phyloP scores from a whole-genome alignment of 2,888 invertebrate species.

The Erynnis tages region DNA sequence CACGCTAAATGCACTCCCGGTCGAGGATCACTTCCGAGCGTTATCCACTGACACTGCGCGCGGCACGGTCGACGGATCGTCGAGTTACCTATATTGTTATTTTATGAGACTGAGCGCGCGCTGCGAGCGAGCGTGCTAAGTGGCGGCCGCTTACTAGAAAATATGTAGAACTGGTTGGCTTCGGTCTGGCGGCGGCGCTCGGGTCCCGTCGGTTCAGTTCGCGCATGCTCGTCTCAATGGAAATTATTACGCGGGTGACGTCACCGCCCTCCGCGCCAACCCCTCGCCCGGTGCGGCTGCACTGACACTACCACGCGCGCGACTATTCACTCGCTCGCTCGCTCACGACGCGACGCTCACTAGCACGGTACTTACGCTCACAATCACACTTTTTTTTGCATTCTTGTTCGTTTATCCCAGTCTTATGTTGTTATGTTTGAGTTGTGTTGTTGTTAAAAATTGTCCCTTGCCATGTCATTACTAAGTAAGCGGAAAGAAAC shows the following conservation, averaged over 20 bases:
- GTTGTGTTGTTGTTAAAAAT: too few species aligned
- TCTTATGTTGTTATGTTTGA: too few species aligned
- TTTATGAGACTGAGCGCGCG: slow-evolving; percentile 35
- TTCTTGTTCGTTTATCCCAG: too few species aligned
- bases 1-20: slow-evolving; percentile 30
- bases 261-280: slow-evolving; percentile 51
- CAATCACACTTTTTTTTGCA: slow-evolving; percentile 3
- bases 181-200: slow-evolving; percentile 54
- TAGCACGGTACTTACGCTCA: slow-evolving; percentile 12
- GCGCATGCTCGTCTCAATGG: slow-evolving; percentile 61
- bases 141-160: slow-evolving; percentile 74
- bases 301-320: slow-evolving; percentile 31
- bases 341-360: neutral
- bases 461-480: too few species aligned
- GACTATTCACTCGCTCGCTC: neutral
- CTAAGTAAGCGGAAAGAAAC: too few species aligned
- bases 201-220: slow-evolving; percentile 54
- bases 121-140: slow-evolving; percentile 54
- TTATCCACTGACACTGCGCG: slow-evolving; percentile 36
- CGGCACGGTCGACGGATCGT: slow-evolving; percentile 39
- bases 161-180: slow-evolving; percentile 70
- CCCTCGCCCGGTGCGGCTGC: slow-evolving; percentile 40
- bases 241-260: slow-evolving; percentile 66
- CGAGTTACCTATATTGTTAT: slow-evolving; percentile 42
- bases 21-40: slow-evolving; percentile 24